Evolutionary conservation across 2,797 vertebrate species (phyloP).

Genomic region (Pseudomugil gertrudae): DNA sequence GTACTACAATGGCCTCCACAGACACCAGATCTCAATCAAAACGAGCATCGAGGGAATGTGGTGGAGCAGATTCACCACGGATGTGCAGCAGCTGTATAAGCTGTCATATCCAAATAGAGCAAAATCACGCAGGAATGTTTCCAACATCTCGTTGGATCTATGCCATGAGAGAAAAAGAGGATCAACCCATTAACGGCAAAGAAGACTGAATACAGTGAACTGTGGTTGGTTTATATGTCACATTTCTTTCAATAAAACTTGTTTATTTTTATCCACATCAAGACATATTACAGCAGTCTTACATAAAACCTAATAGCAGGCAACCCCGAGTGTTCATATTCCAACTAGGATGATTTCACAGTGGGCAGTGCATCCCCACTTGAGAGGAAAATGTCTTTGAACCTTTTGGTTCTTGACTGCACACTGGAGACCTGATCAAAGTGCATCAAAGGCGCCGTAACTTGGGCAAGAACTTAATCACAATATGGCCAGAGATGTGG

Average conservation of each 20-base stretch:
- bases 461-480: slow-evolving; percentile 32
- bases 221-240: background rate
- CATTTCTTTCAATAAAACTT: background rate
- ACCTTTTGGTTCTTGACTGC: slow-evolving; percentile 4
- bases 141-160: too few relatives aligned
- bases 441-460: slow-evolving; percentile 39
- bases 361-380: background rate
- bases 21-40: too few relatives aligned
- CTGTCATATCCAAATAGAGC: too few relatives aligned
- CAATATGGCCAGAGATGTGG: slow-evolving; percentile 10
- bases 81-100: too few relatives aligned
- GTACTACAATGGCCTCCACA: too few relatives aligned
- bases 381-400: slow-evolving; percentile 18
- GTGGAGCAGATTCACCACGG: too few relatives aligned
- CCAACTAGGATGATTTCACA: slow-evolving; percentile 10
- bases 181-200: too few relatives aligned
- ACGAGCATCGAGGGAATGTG: too few relatives aligned
- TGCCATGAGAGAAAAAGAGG: too few relatives aligned
- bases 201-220: too few relatives aligned
- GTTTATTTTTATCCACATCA: slow-evolving; percentile 2
- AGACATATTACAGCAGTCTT: slow-evolving; percentile 3
- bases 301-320: slow-evolving; percentile 23
- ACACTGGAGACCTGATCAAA: slow-evolving; percentile 22
- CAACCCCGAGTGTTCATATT: slow-evolving; percentile 1
- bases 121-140: too few relatives aligned